Evolutionary conservation across 2,888 invertebrate genomes (phyloP), one percentile per base, ranked within the genome.

Genomic region (Petrolisthes cinctipes): DNA sequence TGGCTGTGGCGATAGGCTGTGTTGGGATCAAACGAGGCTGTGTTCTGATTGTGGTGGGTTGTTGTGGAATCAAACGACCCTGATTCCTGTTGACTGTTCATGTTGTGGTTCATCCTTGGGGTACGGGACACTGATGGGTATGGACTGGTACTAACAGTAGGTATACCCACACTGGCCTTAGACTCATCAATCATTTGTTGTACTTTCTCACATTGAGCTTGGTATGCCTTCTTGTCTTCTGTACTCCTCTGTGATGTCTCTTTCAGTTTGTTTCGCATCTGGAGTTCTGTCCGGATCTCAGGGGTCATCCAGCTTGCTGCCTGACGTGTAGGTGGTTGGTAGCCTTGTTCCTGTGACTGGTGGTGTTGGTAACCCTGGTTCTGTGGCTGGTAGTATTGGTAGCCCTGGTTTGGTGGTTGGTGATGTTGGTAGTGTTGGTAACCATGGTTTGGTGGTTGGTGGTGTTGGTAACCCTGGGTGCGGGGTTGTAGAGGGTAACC

Each of bases 101-200:
- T 37, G 37, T 37, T 37, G 37, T 37, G 37, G 37, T 37, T 37
- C 37, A 37, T 23, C 37, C 37, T 17, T 73, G 73, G 20, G 20
- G 11, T 17, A 20, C 73, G 17, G 20, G 37, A 73, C 73, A 20
- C 20, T 73, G 37, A 9, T 73, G 73, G 4, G 73, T 9, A 73
- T 20, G 73, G 11, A 73, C 20, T 73, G 73, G 20, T 23, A 23
- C 20, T 73, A 17, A 20, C 20, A 23, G 73, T 37, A 23, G 7
- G 37, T n/a, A 82, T 54, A 37, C 83, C 75, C 1, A 83, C 7
- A 75, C 57, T 23, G 56, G 83, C 54, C 37, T 83, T 83, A 37
- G 57, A 56, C 23, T 83, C 17, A n/a, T 83, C 83, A 56, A 83
- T 83, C 83, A 83, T 83, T 4, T 57, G 53, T 6, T 83, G 83